A percentile compares a stretch with the other conserved stretches of the same genome.
phyloP scores from a whole-genome alignment of 2,888 invertebrate species.

The Stenurella melanura region DNA sequence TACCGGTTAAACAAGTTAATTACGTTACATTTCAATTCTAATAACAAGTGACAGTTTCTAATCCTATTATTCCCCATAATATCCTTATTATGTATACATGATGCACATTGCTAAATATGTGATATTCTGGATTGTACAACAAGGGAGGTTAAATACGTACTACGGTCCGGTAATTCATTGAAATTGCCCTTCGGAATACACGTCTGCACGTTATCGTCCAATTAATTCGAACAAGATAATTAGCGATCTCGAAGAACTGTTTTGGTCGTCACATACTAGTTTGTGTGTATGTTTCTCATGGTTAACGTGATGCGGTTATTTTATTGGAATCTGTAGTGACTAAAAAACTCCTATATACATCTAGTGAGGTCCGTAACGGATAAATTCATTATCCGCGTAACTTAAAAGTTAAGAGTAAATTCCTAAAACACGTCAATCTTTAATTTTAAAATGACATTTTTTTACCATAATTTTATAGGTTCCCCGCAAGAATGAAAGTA shows the following conservation, averaged over 20 bases:
- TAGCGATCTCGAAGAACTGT: slow-evolving; percentile 13
- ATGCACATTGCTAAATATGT: slow-evolving; percentile 19
- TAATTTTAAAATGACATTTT: too few relatives aligned
- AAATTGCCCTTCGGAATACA: slow-evolving; percentile 31
- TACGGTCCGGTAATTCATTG: slow-evolving; percentile 19
- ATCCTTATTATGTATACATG: slow-evolving; percentile 10
- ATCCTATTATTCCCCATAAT: neutral
- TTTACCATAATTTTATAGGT: too few relatives aligned
- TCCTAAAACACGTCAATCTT: too few relatives aligned
- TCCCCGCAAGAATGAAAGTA: too few relatives aligned
- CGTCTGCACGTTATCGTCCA: slow-evolving; percentile 19
- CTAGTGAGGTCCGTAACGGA: too few relatives aligned
- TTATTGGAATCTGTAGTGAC: neutral
- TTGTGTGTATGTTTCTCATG: neutral
- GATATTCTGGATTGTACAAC: neutral
- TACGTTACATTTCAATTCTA: neutral
- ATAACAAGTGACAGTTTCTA: slow-evolving; percentile 18
- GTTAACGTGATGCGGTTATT: neutral
- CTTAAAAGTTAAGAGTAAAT: too few relatives aligned
- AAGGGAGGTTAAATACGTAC: slow-evolving; percentile 4
- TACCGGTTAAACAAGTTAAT: neutral
- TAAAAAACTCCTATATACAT: too few relatives aligned
- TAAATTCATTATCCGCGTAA: too few relatives aligned
- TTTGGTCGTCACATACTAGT: slow-evolving; percentile 7
- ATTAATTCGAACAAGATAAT: slow-evolving; percentile 29